Evolutionary conservation across 2,888 invertebrate species (phyloP), one percentile per base, ranked within the genome.

Genomic region (Ornithoptera priamus): DNA sequence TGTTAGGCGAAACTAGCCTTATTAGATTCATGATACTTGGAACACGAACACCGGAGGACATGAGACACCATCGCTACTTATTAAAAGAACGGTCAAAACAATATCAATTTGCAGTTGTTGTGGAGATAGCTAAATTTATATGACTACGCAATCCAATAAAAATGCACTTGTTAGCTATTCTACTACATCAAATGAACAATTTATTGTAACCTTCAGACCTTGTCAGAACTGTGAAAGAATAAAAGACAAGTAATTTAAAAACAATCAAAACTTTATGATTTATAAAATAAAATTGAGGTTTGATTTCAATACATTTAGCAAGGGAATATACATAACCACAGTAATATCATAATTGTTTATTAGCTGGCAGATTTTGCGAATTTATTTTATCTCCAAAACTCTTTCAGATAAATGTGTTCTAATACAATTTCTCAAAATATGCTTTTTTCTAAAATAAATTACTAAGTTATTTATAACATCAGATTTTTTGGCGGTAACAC

Each of bases 41-140:
- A 80, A 81, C 39, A 39, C 77, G 70, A 53, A 53, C n/a, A 39
- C 39, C 12, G 72, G 74, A 70, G 67, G 72, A 73, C 70, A 77
- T 66, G 68, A 76, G 74, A 77, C 71, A 75, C 77, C 78, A 80
- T 84, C 77, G 79, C 74, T 72, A 74, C 80, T 85, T 83, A 83
- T 84, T 83, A 83, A 82, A 82, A 78, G 76, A 79, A 78, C 75
- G 80, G 84, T 83, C 80, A 72, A 80, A 84, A 80, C 82, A 78
- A 78, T 88, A 87, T 87, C 85, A 88, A 86, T 87, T 88, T 87
- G 83, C 84, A 80, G 80, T 80, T 81, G 77, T 74, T 69, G 77
- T 76, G 81, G 80, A 77, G 81, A 80, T 79, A 72, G 78, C 81
- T 87, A 84, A 85, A 87, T 87, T 85, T 85, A 82, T 83, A 84